A percentile compares a stretch with the other conserved stretches of the same genome.
Conservation (phyloP, 2,888 invertebrate genomes). For the Oithona nana region DNA sequence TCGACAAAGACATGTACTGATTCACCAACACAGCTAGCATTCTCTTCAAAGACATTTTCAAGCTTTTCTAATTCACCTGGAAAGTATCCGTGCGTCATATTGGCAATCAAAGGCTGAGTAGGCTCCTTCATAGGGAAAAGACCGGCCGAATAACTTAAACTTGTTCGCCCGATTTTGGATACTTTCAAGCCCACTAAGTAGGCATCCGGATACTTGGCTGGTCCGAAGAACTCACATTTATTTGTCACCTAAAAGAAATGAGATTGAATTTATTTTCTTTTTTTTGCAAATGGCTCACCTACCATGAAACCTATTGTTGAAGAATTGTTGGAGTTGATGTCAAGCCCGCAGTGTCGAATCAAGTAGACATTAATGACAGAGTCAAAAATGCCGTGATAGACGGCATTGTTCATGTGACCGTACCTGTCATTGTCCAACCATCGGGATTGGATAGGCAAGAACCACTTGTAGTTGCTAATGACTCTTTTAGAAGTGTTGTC, state of each 20-base stretch:
- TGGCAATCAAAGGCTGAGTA: neutral
- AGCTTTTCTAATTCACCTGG: neutral
- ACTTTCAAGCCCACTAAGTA: conserved; percentile 3
- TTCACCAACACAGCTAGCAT: neutral
- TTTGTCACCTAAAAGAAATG: neutral
- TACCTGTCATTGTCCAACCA: conserved; percentile 1
- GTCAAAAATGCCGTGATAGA: conserved; percentile 3
- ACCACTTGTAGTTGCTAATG: conserved; percentile 1
- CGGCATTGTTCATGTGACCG: conserved; percentile 11
- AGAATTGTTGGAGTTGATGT: neutral
- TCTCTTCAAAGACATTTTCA: neutral
- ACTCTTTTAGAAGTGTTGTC: too few species aligned
- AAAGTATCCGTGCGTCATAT: neutral
- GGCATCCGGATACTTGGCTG: neutral
- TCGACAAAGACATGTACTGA: conserved; percentile 1
- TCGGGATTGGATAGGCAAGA: neutral
- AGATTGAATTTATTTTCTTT: neutral
- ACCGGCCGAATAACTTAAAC: neutral
- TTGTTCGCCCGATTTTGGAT: neutral
- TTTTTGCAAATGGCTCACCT: neutral
- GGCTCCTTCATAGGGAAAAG: neutral
- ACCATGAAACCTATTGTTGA: neutral
- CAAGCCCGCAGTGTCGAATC: neutral
- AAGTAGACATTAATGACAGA: neutral
- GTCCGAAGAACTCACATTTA: neutral